Base-by-base conservation (phyloP, 2,797 vertebrate species). In the Esox masquinongy region DNA sequence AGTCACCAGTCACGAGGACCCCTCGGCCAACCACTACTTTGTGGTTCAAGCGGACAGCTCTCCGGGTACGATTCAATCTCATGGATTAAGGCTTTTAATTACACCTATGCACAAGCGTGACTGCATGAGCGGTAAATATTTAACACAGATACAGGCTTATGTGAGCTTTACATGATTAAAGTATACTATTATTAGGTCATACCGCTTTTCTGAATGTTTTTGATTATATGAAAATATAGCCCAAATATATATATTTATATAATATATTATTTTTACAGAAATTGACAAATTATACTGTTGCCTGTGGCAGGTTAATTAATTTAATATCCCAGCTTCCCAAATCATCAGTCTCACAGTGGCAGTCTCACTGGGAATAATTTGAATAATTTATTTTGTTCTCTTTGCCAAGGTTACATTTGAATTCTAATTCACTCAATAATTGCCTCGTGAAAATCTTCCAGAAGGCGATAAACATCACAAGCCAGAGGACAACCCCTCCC, bases 31-130 rank as follows among this genome's bases (percentile, higher is more conserved):
- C 75, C 91, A 93, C 68, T 94, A 93, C 88, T 92, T 93, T 87
- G 92, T 93, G 82, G 91, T 94, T 77, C 90, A 93, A 73, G 76
- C 88, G 71, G 93, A 94, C 77, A 90, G 79, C 70, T 91, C 91
- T 26, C 87, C 92, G 86, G 94, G 94, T 94, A 85, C 12, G 81
- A 47, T 0, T 4, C 24, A 24, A 47, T 8, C 36, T 29, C 47
- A 5, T 5, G n/a, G 22, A 74, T 14, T 26, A 0, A 14, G 15
- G 15, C 22, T 19, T 53, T 24, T n/a, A 3, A 22, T 72, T 2
- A 73, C 22, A 56, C 72, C 39, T 68, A 26, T 61, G 24, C 43
- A 17, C 61, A 67, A n/a, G 73, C 70, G 34, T 24, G 29, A 14
- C 59, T n/a, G 9, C 53, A 17, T 9, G 63, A 43, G 34, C 43